Evolutionary conservation across 2,113 vertebrate species (phyloP), one percentile per base, ranked within the genome.

Genomic region (Pygoscelis antarcticus): DNA sequence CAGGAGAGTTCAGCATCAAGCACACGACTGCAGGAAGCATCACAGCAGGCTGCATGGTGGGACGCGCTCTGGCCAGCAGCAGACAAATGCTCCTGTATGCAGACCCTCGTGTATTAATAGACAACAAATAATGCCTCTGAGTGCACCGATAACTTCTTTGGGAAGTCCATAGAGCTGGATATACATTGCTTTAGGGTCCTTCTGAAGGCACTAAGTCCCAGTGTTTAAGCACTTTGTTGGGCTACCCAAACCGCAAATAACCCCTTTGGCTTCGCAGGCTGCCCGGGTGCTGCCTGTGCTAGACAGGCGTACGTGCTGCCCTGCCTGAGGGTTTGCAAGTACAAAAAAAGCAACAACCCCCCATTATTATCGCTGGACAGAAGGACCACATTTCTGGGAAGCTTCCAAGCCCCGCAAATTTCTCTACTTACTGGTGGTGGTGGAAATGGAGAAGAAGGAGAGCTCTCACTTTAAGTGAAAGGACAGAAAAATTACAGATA

Each of bases 101-200:
- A 32, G 11, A 26, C 27, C 20, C 64, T 7, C 7, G 2, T 7
- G 38, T 34, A 7, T 19, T 13, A 6, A 17, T 0, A 13, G 76
- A 16, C 68, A 20, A 1, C 40, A 74, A 20, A 16, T 2, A 34
- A 22, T 0, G 8, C 20, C 16, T 10, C 29, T 13, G 29, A 6
- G 6, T 0, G 0, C 83, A 19, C 0, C 1, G 2, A 3, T 8
- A 16, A 10, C 47, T 10, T 0, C 47, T 25, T 6, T 16, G 55
- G 42, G 0, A 62, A 32, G 25, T 0, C 57, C 69, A 4, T 0
- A 3, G 2, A 75, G 78, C n/a, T 26, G 81, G 17, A 10, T 3
- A 19, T 1, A 2, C 19, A 2, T 4, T 5, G 71, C 69, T 49
- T 14, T 1, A 11, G 79, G 47, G 13, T 15, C 57, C 32, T 66